A percentile compares a stretch with the other conserved stretches of the same genome.
Conservation (phyloP, 2,888 invertebrate species). For the Acleris emargana region DNA sequence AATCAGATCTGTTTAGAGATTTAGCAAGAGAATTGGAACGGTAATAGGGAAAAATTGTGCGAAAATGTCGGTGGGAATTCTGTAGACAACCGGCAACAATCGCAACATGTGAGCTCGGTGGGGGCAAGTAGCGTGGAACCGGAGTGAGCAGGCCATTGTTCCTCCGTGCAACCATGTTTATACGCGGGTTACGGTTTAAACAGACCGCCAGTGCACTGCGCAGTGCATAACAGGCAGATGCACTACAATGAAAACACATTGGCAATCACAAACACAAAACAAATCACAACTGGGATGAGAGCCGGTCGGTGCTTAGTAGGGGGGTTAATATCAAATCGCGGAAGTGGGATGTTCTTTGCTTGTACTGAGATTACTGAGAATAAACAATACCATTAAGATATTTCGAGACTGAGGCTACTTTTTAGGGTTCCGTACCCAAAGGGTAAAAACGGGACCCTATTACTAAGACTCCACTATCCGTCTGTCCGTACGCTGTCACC, state of each 20-base stretch:
- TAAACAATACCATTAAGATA: no score
- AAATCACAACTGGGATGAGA: no score
- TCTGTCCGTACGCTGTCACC: no score
- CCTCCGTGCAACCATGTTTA: slow-evolving; percentile 25
- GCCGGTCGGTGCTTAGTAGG: no score
- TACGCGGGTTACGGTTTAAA: slow-evolving; percentile 8
- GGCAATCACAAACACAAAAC: no score
- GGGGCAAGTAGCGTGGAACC: slow-evolving; percentile 62
- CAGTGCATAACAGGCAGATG: slow-evolving; percentile 2
- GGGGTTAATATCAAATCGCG: no score
- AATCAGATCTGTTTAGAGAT: slow-evolving; percentile 29
- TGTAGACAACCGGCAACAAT: slow-evolving; percentile 61
- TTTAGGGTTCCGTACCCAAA: no score
- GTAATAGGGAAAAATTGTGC: slow-evolving; percentile 71
- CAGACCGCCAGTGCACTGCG: slow-evolving; percentile 1
- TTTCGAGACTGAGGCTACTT: no score
- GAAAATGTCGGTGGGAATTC: slow-evolving; percentile 71
- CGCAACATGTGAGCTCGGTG: slow-evolving; percentile 62
- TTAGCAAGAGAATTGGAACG: slow-evolving; percentile 44
- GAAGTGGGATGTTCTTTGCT: no score
- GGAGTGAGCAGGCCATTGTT: slow-evolving; percentile 58
- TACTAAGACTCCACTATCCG: no score
- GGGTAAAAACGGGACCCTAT: no score
- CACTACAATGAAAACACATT: slow-evolving; percentile 3
- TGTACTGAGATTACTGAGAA: no score